Base-by-base conservation (phyloP, 2,888 invertebrate genomes). In the Calameuta pallipes region DNA sequence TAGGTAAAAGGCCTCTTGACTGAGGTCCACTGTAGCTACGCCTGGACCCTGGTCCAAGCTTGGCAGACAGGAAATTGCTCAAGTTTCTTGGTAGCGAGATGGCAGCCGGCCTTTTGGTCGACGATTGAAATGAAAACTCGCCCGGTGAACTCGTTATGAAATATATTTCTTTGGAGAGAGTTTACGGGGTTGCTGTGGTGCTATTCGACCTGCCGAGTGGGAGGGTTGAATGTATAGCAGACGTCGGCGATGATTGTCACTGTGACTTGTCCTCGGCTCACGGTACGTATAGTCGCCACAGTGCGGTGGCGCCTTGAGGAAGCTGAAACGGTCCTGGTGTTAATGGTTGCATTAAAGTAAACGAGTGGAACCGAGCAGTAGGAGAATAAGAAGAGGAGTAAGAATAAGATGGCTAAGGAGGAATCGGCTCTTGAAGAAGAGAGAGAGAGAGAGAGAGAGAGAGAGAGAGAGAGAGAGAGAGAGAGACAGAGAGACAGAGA, bases 311-410 rank as follows among this genome's bases (percentile, higher is more conserved):
- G 41, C 41, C 41, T 56, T 56, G 41, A 56, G 41, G 41, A 56
- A 56, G 23, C 41, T 71, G 13, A 34, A 71, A 30, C 30, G 35
- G 71, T 23, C 41, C 31, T 75, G 78, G 76, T 82, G 85, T 87
- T 88, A 86, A 89, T 85, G 86, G 87, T 87, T 87, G 85, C 88
- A 87, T 88, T 89, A 88, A 89, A 89, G 87, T 87, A 88, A 89
- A 90, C 86, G 89, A 89, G 86, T 30, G 77, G 80, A 80, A 80
- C 74, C 80, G 30, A 36, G 69, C 70, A 36, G 73, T 11, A 30
- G 76, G 69, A 74, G 74, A 78, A 74, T 56, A 77, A 76, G 78
- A 36, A 69, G 75, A 56, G 76, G 80, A 79, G 68, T 23, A 56
- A 56, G 41, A 56, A 56, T 56, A 23, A 56, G 41, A 23, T 23